A percentile compares a stretch with the other conserved stretches of the same genome.
Conservation (phyloP, 2,797 vertebrate species). For the Knipowitschia caucasica region DNA sequence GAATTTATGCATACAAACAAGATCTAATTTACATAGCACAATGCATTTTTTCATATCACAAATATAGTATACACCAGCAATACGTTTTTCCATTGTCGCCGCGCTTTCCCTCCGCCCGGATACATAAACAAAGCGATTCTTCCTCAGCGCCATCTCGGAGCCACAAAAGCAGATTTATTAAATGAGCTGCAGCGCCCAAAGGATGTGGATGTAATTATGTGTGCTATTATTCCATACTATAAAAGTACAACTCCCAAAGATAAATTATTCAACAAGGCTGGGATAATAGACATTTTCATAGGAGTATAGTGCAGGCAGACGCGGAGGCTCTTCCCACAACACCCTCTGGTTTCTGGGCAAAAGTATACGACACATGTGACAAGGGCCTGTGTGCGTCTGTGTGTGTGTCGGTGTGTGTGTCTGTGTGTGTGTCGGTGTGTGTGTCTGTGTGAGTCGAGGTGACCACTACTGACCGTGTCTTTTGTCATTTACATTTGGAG, state of each 20-base stretch:
- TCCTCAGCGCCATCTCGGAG: background rate
- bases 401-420: background rate
- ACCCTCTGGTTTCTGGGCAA: conserved; percentile 26
- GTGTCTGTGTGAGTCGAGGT: conserved; percentile 1
- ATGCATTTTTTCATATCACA: background rate
- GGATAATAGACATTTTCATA: conserved; percentile 10
- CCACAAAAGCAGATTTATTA: conserved; percentile 5
- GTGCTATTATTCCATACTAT: conserved; percentile 13
- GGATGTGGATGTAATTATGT: conserved; percentile 15
- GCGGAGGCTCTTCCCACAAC: conserved; percentile 25
- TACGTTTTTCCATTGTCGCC: background rate
- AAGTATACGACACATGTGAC: conserved; percentile 27
- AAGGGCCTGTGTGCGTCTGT: conserved; percentile 11
- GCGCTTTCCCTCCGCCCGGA: background rate
- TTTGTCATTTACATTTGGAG: conserved; percentile 5
- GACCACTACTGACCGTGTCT: background rate
- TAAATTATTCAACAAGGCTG: conserved; percentile 1
- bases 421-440: conserved; percentile 1
- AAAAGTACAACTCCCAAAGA: conserved; percentile 13
- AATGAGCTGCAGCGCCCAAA: background rate
- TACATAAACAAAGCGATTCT: conserved; percentile 9
- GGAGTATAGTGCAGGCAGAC: conserved; percentile 10
- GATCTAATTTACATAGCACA: conserved; percentile 1
- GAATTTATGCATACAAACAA: background rate
- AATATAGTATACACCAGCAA: background rate